These are phyloP conservation scores for Amblyopsis rosae DNA, from an alignment of 2,113 vertebrate species.

Conservation along the genomic window DNA sequence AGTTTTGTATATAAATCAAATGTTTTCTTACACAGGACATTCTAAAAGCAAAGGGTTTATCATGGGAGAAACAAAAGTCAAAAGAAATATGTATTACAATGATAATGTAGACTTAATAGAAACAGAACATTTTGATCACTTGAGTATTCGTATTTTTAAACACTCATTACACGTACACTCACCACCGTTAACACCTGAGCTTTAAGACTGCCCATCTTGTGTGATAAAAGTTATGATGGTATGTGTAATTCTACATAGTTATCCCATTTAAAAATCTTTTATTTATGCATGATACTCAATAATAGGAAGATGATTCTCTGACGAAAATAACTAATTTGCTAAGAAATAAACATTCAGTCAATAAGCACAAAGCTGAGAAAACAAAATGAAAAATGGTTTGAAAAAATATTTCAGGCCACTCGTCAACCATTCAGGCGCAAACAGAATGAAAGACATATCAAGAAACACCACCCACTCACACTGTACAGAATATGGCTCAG, in stretches of 20 bases:
- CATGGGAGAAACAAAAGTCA: constrained; percentile 38
- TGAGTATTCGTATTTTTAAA: constrained; percentile 29
- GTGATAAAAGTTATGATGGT: constrained; percentile 52
- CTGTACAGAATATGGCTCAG: constrained; percentile 68
- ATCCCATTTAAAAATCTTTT: constrained; percentile 60
- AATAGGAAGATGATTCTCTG: constrained; percentile 60
- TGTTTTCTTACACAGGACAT: constrained; percentile 63
- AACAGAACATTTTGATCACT: constrained; percentile 24
- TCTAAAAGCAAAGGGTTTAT: constrained; percentile 60
- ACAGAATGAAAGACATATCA: constrained; percentile 50
- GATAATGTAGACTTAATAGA: constrained; percentile 29
- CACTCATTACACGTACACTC: constrained; percentile 20
- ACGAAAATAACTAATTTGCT: constrained; percentile 34
- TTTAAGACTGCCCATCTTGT: constrained; percentile 33
- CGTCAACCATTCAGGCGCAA: constrained; percentile 61
- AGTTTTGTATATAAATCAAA: constrained; percentile 73
- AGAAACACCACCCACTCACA: constrained; percentile 41
- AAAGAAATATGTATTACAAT: constrained; percentile 54
- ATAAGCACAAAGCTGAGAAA: constrained; percentile 14
- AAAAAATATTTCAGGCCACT: constrained; percentile 41
- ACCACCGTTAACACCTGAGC: constrained; percentile 29
- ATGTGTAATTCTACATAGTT: constrained; percentile 68
- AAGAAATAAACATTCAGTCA: constrained; percentile 5
- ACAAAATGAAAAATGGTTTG: neutral
- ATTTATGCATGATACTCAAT: constrained; percentile 51